Evolutionary conservation across 2,113 vertebrate genomes (phyloP), one percentile per base, ranked within the genome.

Genomic region (Falcunculus frontatus): DNA sequence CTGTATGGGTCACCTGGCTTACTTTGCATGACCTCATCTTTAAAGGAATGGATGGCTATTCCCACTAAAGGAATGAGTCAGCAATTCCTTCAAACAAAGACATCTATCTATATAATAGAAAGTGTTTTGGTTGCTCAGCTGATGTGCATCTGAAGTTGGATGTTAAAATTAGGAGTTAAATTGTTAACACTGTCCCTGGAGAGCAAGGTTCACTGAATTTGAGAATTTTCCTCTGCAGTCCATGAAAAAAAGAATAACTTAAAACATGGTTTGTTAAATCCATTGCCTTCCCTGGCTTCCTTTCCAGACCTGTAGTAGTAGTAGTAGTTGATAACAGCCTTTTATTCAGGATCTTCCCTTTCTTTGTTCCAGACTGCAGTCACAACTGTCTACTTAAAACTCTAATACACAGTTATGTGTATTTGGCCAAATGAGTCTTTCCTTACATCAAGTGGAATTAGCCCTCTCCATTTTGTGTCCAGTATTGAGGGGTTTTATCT

Each of bases 391-490:
- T 84, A 1, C 41, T 89, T 83, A 26, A 84, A 91, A 62, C 37
- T 55, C 80, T 78, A 57, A 68, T n/a, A 57, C 16, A 44, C 35
- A 41, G 7, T 68, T 87, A 79, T 16, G 10, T 91, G 50, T 53
- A 68, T 96, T 96, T 96, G 80, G 39, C 84, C 84, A 93, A 96
- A 93, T 47, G 55, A 41, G 11, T 84, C 60, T 65, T 33, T 78
- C 56, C 78, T 91, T 84, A 25, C 23, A 50, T 83, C 93, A 83
- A 83, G 35, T 63, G 44, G 77, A 94, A 64, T 92, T 80, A 84
- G 30, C 35, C 25, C 50, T 92, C 59, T 65, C 83, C 85, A 16
- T 91, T 96, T 72, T n/a, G 33, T 87, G 75, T 42, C 70, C 84
- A 79, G 29, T 68, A 35, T 39, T 70, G 30, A 16, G 7, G 3